A percentile compares a stretch with the other conserved stretches of the same genome.
These are phyloP conservation scores for Netelia fuscicornis DNA, from an alignment of 2,888 invertebrate genomes.

Conservation along the genomic window DNA sequence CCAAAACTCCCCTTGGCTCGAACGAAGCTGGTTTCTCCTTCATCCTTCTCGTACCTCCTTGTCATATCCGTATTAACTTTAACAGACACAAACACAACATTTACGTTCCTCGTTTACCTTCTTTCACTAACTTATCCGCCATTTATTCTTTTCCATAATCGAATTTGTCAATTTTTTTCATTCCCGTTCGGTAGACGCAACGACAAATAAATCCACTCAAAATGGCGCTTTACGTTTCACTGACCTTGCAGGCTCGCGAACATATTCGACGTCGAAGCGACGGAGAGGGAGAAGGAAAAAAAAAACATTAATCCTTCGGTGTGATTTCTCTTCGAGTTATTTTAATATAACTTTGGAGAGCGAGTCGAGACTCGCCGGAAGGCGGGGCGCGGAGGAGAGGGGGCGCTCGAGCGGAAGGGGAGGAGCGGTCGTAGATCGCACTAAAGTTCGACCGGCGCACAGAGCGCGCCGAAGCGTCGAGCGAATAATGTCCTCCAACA, in stretches of 20 bases:
- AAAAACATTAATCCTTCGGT: conserved; percentile 4
- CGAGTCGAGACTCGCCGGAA: conserved; percentile 14
- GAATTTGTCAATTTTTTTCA: background rate
- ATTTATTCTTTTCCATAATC: background rate
- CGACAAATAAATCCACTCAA: background rate
- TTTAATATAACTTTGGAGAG: background rate
- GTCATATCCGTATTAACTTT: background rate
- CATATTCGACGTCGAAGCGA: background rate
- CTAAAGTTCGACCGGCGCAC: conserved; percentile 42
- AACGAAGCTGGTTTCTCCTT: background rate
- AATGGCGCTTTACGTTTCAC: conserved; percentile 18
- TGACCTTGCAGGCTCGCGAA: conserved; percentile 17
- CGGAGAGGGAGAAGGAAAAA: background rate
- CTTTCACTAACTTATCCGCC: no score
- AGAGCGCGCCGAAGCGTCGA: background rate
- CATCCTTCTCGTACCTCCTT: background rate
- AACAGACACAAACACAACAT: background rate
- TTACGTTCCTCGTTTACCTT: background rate
- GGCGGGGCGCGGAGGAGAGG: background rate
- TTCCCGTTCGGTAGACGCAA: background rate
- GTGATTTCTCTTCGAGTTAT: conserved; percentile 17
- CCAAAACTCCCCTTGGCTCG: conserved; percentile 52
- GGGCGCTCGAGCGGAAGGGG: background rate
- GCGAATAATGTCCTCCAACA: conserved; percentile 5
- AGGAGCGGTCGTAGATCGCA: conserved; percentile 14